Evolutionary conservation across 2,888 invertebrate species (phyloP), one percentile per base, ranked within the genome.

Genomic region (Cryptus armator): DNA sequence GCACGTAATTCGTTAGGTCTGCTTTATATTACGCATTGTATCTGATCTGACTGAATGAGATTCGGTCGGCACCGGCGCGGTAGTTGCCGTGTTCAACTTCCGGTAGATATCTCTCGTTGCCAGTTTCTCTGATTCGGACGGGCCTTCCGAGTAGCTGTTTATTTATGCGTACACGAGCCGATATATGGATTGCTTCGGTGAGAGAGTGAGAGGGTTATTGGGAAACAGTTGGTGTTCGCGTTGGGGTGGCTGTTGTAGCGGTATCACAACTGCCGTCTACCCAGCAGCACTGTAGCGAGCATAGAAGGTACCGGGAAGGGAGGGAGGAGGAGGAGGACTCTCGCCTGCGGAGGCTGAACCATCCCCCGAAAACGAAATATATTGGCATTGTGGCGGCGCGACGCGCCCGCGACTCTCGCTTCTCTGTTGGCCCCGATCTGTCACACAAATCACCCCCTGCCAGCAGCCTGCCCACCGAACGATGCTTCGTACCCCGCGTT

Each of bases 361-460:
- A 75, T n/a, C 67, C 19, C 37, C 80, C 78, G 71, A 85, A 89
- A 90, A 89, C 87, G 89, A 91, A 91, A 91, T 91, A 90, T 90
- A 92, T 91, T 86, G 90, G 89, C 86, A 89, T 82, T 84, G 88
- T 79, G 86, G 88, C 81, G 81, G 84, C 88, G 81, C 87, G 89
- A 89, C 74, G 71, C 56, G 29, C 5, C 12, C 48, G 75, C 75
- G 75, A 64, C 70, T 79, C 71, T 71, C 70, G 71, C 80, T 77
- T 87, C 88, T 87, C 62, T 88, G 86, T 89, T 91, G 91, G 91
- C 91, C 91, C 87, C 90, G 92, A 92, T 92, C 90, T 91, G 92
- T 90, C 91, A 89, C 92, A 92, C 92, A 92, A 92, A 92, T 92
- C 92, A 92, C 89, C 87, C 87, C 88, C 76, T 72, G 86, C 86